Percentiles rank a stretch among this genome's conserved stretches.
These are phyloP conservation scores for Sylvia atricapilla DNA, from an alignment of 2,113 vertebrate species.

Conservation along the genomic window DNA sequence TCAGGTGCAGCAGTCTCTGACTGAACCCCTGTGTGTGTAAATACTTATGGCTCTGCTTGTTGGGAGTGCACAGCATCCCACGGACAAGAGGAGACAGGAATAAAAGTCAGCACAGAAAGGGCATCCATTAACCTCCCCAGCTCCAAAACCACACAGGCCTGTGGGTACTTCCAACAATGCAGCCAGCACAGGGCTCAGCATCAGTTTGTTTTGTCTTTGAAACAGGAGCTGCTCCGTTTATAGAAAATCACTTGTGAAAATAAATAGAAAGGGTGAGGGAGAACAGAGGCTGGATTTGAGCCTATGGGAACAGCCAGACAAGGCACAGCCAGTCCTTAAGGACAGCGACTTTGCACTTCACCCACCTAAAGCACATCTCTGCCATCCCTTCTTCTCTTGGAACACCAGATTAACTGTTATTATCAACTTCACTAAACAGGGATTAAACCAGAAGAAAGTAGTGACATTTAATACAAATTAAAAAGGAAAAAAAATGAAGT, in stretches of 20 bases:
- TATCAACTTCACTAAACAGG: background rate
- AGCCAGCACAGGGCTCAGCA: background rate
- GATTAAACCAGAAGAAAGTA: background rate
- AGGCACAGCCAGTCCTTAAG: background rate
- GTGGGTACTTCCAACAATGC: fast-evolving
- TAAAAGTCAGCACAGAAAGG: background rate
- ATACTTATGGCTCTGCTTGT: slow-evolving; percentile 19
- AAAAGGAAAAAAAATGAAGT: background rate
- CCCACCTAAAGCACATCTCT: background rate
- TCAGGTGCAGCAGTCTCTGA: background rate
- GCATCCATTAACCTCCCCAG: background rate
- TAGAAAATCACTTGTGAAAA: background rate
- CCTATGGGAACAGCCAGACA: background rate
- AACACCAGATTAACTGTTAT: no score
- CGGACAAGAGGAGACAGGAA: background rate
- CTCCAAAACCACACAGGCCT: background rate
- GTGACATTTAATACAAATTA: background rate
- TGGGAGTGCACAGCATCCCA: background rate
- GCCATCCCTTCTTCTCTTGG: background rate
- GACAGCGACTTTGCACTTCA: background rate
- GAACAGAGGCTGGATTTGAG: background rate
- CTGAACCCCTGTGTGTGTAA: background rate
- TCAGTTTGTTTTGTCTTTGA: background rate
- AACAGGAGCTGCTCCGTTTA: background rate
- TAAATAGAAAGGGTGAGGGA: background rate